Evolutionary conservation across 2,888 invertebrate genomes (phyloP), one percentile per base, ranked within the genome.

Genomic region (Syritta pipiens): DNA sequence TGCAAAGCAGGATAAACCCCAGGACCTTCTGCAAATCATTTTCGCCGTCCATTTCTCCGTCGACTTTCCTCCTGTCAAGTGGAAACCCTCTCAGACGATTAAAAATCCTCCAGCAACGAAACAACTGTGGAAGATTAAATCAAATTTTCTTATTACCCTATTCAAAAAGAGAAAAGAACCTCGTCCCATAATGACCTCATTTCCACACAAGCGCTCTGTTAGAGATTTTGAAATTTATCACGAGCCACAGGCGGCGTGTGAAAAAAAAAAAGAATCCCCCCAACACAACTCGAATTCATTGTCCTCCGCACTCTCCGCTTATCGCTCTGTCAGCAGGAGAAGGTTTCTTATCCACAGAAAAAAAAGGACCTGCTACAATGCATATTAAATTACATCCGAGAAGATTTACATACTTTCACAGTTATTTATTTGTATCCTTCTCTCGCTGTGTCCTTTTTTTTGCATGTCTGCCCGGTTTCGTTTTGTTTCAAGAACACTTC

Each of bases 381-480:
- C 51, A 67, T 60, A 60, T 74, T 74, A 74, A 67, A 74, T 74
- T 60, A 60, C 59, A 67, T 44, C 59, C 51, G 12, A 53, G 44
- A 51, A 67, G 74, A 74, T 67, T 74, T 74, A 67, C 59, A 74
- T 74, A 67, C 59, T 44, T 51, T 67, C 26, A 14, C 32, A 40
- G 24, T 59, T 67, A 67, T 74, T 67, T 67, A 65, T 67, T 20
- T 74, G 57, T 26, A 67, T 49, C 26, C 57, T 30, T 9, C 44
- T 26, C 22, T 5, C 35, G 19, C 35, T 4, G 14, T 20, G 4
- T 28, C 9, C 20, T 35, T 20, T 42, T 26, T 35, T 5, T 17
- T 53, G 20, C 10, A n/a, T n/a, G 4, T 7, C 37, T 7, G 14
- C 12, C 7, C n/a, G 14, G 14, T 40, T 37, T 35, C 14, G 7